Base-by-base conservation (phyloP, 2,888 invertebrate genomes). In the Limnephilus marmoratus region DNA sequence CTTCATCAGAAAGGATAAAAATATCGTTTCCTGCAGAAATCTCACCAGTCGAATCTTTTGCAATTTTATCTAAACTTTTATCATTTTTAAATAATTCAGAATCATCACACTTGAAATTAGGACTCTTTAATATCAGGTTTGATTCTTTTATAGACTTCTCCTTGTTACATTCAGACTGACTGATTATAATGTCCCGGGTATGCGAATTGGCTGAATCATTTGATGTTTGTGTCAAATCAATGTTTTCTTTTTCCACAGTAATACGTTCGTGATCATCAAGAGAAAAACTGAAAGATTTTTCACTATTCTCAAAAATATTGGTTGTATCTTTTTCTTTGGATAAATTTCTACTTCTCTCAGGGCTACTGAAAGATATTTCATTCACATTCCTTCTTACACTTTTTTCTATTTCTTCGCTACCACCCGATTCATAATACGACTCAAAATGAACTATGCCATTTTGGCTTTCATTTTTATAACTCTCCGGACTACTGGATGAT, bases 1-100 rank as follows among this genome's bases (percentile, higher is more conserved):
- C 97, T 94, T 97, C 97, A 94, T 97, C 97, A 85, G 96, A 96
- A 92, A 96, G 95, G 93, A 95, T 94, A 94, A 96, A 95, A 86
- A 94, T 94, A 94, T 95, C 94, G 90, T 90, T 80, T 18, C 37
- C 34, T 11, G n/a, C 92, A 49, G 91, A 92, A 89, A 29, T 83
- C 18, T 89, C 90, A 41, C 90, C 85, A 0, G 68, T 31, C 4
- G 90, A 92, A 87, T 92, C 90, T 80, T 91, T 85, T 68, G 13
- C 90, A 31, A 89, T 86, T 90, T 91, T 85, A 13, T 68, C 87
- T 34, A 2, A 15, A 49, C 53, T 9, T 86, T n/a, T 29, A 29
- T 49, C 49, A 18, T 29, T 49, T 15, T 12, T 49, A 29, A 53
- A 31, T 7, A 49, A 49, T 34, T 18, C 34, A 37, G 53, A 13